These are phyloP conservation scores for Quadriops clusia DNA, from an alignment of 2,888 invertebrate genomes.

Conservation along the genomic window DNA sequence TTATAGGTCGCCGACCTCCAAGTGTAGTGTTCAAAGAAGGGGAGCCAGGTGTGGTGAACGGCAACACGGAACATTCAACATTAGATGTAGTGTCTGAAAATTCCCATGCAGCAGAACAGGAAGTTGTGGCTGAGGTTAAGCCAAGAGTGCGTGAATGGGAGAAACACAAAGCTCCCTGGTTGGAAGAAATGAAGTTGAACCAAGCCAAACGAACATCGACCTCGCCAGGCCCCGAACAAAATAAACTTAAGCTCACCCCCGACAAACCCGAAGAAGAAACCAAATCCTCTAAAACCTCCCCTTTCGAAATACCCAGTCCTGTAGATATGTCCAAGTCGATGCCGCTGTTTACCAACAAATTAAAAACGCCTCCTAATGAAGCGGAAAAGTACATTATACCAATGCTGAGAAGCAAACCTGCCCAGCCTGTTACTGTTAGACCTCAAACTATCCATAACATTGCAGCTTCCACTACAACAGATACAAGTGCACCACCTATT, in stretches of 20 bases:
- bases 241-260: constrained; percentile 24
- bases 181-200: constrained; percentile 68
- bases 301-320: too few species aligned
- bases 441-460: constrained; percentile 21
- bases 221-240: constrained; percentile 29
- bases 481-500: constrained; percentile 6
- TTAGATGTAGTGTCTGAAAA: constrained; percentile 11
- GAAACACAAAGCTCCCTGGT: constrained; percentile 66
- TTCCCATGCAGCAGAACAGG: constrained; percentile 4
- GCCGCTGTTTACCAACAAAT: constrained; percentile 17
- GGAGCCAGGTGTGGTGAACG: constrained; percentile 26
- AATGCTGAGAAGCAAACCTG: constrained; percentile 18
- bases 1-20: constrained; percentile 47
- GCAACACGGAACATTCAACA: constrained; percentile 23
- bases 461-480: constrained; percentile 14
- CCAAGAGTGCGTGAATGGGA: constrained; percentile 59
- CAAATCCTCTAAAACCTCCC: constrained; percentile 37
- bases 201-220: constrained; percentile 54
- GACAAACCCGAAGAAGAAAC: constrained; percentile 27
- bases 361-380: constrained; percentile 27
- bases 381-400: constrained; percentile 22
- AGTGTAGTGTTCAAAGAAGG: constrained; percentile 35
- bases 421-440: constrained; percentile 14
- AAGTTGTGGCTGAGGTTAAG: constrained; percentile 34
- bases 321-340: constrained; percentile 22